Conservation (phyloP, 2,888 invertebrate species). For the Xanthia togata region DNA sequence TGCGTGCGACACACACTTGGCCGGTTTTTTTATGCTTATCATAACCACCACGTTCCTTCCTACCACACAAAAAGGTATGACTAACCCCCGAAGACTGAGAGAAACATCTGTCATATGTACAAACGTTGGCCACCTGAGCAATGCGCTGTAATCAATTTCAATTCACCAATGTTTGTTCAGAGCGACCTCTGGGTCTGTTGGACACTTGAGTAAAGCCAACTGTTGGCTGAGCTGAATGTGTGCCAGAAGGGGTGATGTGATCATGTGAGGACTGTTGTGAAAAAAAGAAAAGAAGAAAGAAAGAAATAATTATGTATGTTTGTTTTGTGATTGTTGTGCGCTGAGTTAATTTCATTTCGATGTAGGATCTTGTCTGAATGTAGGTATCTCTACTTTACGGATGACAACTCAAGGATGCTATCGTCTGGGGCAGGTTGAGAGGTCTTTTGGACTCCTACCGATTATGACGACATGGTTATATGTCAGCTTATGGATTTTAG, state of each 20-base stretch:
- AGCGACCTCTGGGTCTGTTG: conserved; percentile 38
- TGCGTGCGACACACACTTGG: no score
- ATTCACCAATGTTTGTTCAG: conserved; percentile 60
- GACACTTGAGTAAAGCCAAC: conserved; percentile 61
- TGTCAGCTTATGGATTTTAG: background rate
- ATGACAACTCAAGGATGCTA: background rate
- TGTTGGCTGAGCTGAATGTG: conserved; percentile 20
- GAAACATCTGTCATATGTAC: conserved; percentile 48
- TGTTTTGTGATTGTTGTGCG: no score
- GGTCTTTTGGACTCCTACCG: background rate
- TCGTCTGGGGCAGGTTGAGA: background rate
- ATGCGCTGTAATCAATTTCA: conserved; percentile 64
- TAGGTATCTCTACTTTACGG: background rate
- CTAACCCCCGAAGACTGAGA: conserved; percentile 37
- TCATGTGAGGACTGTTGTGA: conserved; percentile 7
- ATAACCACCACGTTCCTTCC: conserved; percentile 20
- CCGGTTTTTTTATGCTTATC: background rate
- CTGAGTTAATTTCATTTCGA: background rate
- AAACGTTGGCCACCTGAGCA: conserved; percentile 58
- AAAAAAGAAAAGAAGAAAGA: no score
- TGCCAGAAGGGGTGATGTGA: conserved; percentile 5
- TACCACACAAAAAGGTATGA: conserved; percentile 43
- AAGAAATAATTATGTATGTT: no score
- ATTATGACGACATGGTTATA: background rate
- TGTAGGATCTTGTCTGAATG: background rate